These are phyloP conservation scores for Andrena minutula DNA, from an alignment of 2,888 invertebrate species.

Conservation along the genomic window DNA sequence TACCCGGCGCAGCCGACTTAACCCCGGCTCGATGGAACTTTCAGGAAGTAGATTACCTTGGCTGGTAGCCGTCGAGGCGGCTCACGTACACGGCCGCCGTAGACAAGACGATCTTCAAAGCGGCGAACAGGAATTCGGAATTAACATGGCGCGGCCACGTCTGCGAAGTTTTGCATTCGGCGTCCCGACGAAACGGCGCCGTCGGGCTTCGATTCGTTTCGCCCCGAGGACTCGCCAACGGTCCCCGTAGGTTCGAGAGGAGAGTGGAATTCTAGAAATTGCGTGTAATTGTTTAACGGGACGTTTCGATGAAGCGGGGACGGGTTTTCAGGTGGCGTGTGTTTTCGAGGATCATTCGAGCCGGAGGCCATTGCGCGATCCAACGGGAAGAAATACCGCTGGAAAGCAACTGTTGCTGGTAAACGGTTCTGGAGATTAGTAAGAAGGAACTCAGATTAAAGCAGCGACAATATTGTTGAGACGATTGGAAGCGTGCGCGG, in stretches of 20 bases:
- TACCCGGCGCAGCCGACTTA: constrained; percentile 63
- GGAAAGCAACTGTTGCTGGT: neutral
- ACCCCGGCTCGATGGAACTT: constrained; percentile 66
- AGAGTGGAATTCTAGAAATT: neutral
- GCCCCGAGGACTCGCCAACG: neutral
- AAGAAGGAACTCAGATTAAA: constrained; percentile 17
- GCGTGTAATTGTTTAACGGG: neutral
- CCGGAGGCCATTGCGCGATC: neutral
- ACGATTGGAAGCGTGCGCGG: neutral
- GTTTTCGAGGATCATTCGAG: neutral
- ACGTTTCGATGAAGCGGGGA: neutral
- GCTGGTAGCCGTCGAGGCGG: constrained; percentile 17
- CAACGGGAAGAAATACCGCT: neutral
- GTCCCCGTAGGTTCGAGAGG: neutral
- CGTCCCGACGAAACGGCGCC: neutral
- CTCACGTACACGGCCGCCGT: constrained; percentile 17
- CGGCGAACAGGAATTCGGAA: constrained; percentile 49
- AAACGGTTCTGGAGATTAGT: neutral
- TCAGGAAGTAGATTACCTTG: constrained; percentile 65
- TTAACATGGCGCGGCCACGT: constrained; percentile 59
- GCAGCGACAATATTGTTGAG: constrained; percentile 24
- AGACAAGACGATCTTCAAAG: constrained; percentile 56
- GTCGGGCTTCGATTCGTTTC: constrained; percentile 3
- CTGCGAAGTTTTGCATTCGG: constrained; percentile 47
- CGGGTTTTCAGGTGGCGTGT: neutral